These are phyloP conservation scores for Melanitta fusca DNA, from an alignment of 2,797 vertebrate genomes.

Conservation along the genomic window DNA sequence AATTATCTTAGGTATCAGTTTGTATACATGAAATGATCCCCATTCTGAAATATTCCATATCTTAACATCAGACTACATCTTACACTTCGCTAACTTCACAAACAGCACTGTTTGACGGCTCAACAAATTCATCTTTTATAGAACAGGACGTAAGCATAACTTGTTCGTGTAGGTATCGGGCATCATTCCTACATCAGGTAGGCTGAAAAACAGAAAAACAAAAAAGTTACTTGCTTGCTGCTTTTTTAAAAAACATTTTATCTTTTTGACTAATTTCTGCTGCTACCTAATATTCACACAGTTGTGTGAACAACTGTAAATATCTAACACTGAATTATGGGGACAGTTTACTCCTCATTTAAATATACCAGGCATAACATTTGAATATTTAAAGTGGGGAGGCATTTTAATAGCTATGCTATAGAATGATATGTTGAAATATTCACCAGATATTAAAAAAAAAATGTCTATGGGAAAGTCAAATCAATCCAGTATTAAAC, in stretches of 20 bases:
- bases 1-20: slow-evolving; percentile 36
- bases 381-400: slow-evolving; percentile 61
- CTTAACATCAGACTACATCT: background rate
- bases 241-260: background rate
- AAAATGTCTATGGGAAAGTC: slow-evolving; percentile 58
- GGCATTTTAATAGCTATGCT: slow-evolving; percentile 51
- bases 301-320: slow-evolving; percentile 31
- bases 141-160: slow-evolving; percentile 22
- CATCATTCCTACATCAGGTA: background rate
- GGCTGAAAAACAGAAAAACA: slow-evolving; percentile 53
- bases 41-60: background rate
- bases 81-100: background rate
- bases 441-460: slow-evolving; percentile 46
- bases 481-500: slow-evolving; percentile 69
- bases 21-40: background rate
- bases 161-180: slow-evolving; percentile 30
- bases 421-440: slow-evolving; percentile 30
- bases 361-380: slow-evolving; percentile 63
- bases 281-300: slow-evolving; percentile 25
- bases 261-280: slow-evolving; percentile 38
- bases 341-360: slow-evolving; percentile 42
- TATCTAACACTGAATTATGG: slow-evolving; percentile 62
- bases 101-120: background rate
- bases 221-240: background rate
- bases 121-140: background rate